Conservation (phyloP, 2,113 vertebrate genomes). For the Heteronetta atricapilla region DNA sequence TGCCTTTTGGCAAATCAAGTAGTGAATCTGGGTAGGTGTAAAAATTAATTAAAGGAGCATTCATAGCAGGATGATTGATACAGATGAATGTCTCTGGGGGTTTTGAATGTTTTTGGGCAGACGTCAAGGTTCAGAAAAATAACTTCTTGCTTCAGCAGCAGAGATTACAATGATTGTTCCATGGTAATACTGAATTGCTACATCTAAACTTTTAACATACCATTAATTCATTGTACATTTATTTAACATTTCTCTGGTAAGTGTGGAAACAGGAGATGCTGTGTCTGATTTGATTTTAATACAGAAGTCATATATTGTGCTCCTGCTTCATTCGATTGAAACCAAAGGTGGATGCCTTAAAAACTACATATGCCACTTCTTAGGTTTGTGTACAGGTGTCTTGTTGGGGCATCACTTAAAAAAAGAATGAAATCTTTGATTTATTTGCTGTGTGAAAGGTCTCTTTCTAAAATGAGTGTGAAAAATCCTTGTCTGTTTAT, state of each 20-base stretch:
- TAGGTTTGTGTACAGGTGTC: neutral
- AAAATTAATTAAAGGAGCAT: fast-evolving
- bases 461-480: neutral
- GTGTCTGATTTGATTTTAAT: neutral
- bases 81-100: neutral
- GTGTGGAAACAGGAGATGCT: neutral
- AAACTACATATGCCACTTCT: neutral
- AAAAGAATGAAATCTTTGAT: neutral
- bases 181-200: neutral
- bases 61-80: neutral
- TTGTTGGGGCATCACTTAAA: neutral
- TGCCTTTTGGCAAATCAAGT: neutral
- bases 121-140: neutral
- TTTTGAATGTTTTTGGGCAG: neutral
- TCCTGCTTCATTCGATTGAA: neutral
- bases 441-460: neutral
- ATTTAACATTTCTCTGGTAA: neutral
- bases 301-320: neutral
- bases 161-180: neutral
- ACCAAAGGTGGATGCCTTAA: neutral
- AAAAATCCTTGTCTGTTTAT: neutral
- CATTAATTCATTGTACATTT: neutral
- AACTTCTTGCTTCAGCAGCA: neutral
- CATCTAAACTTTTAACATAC: neutral
- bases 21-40: neutral